Percentiles rank a stretch among this genome's conserved stretches.
These are phyloP conservation scores for Laticauda colubrina DNA, from an alignment of 2,113 vertebrate species.

Conservation along the genomic window DNA sequence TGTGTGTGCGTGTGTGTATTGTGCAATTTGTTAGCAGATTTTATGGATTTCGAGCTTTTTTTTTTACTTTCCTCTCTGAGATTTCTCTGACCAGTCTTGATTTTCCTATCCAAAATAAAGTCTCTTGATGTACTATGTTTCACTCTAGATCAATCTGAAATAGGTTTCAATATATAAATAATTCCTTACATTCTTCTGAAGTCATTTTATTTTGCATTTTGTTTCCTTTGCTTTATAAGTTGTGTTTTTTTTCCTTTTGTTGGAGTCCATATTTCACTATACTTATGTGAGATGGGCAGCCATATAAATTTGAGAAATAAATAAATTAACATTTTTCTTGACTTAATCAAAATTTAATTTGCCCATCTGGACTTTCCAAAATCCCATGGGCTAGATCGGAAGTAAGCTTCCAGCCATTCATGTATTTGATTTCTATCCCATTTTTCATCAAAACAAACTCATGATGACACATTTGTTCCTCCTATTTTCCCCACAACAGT, in stretches of 20 bases:
- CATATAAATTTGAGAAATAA: too few relatives aligned
- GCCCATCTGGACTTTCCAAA: too few relatives aligned
- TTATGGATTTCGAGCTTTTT: not conserved
- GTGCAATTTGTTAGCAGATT: not conserved
- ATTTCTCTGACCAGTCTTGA: not conserved
- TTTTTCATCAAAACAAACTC: too few relatives aligned
- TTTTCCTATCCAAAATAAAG: not conserved
- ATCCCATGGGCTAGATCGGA: too few relatives aligned
- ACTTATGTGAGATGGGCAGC: not conserved
- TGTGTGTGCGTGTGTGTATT: too few relatives aligned
- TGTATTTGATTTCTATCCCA: too few relatives aligned
- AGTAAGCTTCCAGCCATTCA: too few relatives aligned
- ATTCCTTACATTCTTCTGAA: not conserved
- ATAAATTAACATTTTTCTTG: too few relatives aligned
- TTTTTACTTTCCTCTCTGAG: not conserved
- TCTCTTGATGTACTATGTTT: not conserved
- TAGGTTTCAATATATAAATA: not conserved
- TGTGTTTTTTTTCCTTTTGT: not conserved
- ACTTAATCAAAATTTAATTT: too few relatives aligned
- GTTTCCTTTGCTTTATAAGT: not conserved
- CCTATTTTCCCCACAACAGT: not conserved
- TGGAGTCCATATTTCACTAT: not conserved
- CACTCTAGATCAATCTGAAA: not conserved
- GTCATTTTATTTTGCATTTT: not conserved
- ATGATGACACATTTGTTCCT: too few relatives aligned